Conservation (phyloP, 2,113 vertebrate species). For the human (Homo sapiens) region GRCh38 chr16:64519501-64520000, state of each 20-base stretch:
- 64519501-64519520: background rate
- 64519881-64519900: background rate
- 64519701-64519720: background rate
- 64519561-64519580: background rate
- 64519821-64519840: background rate
- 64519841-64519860: background rate
- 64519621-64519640: background rate
- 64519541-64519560: background rate
- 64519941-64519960: background rate
- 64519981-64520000: background rate
- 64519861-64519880: background rate
- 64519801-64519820: background rate
- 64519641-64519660: background rate
- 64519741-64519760: background rate
- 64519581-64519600: rapidly evolving
- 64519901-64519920: background rate
- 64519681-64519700: background rate
- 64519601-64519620: background rate
- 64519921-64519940: background rate
- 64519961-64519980: background rate
- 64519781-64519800: background rate
- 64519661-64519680: background rate
- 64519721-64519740: background rate
- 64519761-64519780: background rate
- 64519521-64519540: background rate